These are phyloP conservation scores for Eudiplozoon nipponicum DNA, from an alignment of 2,888 invertebrate genomes.

Conservation along the genomic window DNA sequence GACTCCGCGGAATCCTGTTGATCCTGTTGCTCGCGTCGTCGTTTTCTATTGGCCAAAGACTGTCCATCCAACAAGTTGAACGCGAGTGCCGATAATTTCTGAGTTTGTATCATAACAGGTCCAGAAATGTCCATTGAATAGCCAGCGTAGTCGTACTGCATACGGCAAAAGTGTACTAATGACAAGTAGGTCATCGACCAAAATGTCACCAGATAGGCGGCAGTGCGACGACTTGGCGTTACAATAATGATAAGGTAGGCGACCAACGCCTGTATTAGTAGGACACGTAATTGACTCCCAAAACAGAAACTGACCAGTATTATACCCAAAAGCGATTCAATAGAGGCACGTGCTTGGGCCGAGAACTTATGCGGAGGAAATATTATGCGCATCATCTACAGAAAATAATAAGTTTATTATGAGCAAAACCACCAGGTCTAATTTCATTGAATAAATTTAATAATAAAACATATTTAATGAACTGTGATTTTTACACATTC, in stretches of 20 bases:
- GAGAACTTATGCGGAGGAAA: slow-evolving; percentile 6
- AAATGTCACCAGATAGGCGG: slow-evolving; percentile 35
- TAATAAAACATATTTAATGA: too few relatives aligned
- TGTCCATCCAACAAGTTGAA: slow-evolving; percentile 72
- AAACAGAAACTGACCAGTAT: slow-evolving; percentile 22
- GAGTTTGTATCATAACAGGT: slow-evolving; percentile 76
- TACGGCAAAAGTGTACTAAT: slow-evolving; percentile 55
- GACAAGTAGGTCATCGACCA: slow-evolving; percentile 55
- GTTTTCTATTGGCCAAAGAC: too few relatives aligned
- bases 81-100: slow-evolving; percentile 65
- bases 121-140: slow-evolving; percentile 65
- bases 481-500: too few relatives aligned
- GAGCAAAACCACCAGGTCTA: too few relatives aligned
- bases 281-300: slow-evolving; percentile 20
- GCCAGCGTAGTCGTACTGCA: slow-evolving; percentile 52
- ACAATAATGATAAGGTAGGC: slow-evolving; percentile 10
- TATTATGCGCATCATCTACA: slow-evolving; percentile 8
- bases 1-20: too few relatives aligned
- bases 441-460: too few relatives aligned
- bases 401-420: too few relatives aligned
- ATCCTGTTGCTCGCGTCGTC: too few relatives aligned
- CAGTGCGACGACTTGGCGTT: neutral
- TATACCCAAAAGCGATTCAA: slow-evolving; percentile 20
- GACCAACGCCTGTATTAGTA: slow-evolving; percentile 14
- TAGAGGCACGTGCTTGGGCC: slow-evolving; percentile 4